These are phyloP conservation scores for Pleuronectes platessa DNA, from an alignment of 2,113 vertebrate genomes.

Conservation along the genomic window DNA sequence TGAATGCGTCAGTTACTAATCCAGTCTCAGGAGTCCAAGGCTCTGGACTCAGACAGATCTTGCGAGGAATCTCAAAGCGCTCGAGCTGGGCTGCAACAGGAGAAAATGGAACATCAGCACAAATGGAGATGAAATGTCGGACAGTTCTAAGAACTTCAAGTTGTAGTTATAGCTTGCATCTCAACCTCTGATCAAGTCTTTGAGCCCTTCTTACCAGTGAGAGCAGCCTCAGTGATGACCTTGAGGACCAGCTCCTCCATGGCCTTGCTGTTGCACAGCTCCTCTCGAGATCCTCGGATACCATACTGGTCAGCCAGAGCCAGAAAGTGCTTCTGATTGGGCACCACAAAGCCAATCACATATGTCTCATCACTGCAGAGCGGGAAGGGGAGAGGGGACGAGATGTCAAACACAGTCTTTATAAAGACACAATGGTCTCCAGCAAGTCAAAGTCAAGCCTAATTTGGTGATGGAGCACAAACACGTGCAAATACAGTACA, in stretches of 20 bases:
- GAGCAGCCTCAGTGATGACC: slow-evolving; percentile 87
- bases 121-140: not conserved
- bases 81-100: slow-evolving; percentile 87
- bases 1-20: slow-evolving; percentile 96
- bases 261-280: slow-evolving; percentile 88
- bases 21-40: slow-evolving; percentile 96
- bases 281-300: slow-evolving; percentile 87
- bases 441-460: not conserved
- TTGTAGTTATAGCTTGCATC: too few relatives aligned
- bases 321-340: slow-evolving; percentile 93
- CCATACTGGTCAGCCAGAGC: slow-evolving; percentile 87
- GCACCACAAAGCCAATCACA: slow-evolving; percentile 95
- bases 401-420: not conserved
- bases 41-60: slow-evolving; percentile 91
- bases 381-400: slow-evolving; percentile 17
- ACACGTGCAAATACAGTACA: not conserved
- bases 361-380: slow-evolving; percentile 91
- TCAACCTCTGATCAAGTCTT: not conserved
- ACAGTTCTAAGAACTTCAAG: not conserved
- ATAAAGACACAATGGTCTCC: not conserved
- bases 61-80: slow-evolving; percentile 94
- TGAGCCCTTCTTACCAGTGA: slow-evolving; percentile 80
- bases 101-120: not conserved
- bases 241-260: slow-evolving; percentile 92
- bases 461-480: slow-evolving; percentile 2